Base-by-base conservation (phyloP, 2,797 vertebrate genomes). In the Scolopax bukidnonensis region DNA sequence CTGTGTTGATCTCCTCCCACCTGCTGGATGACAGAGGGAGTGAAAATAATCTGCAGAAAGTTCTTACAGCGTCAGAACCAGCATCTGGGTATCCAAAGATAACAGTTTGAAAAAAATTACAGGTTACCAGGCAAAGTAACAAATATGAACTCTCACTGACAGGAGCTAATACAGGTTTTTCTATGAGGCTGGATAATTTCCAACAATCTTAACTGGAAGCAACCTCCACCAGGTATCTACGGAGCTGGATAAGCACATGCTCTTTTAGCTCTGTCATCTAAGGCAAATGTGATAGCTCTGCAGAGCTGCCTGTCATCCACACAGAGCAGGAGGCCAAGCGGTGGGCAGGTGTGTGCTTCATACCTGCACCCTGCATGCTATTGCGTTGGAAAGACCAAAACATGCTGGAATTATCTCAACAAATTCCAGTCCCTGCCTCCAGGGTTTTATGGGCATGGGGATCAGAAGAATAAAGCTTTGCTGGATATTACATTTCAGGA, bases 1-100 rank as follows among this genome's bases (percentile, higher is more conserved):
- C 50, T n/a, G 32, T 77, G 71, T 78, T 87, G 53, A 74, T 92
- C 41, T 94, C 41, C 84, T 85, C 84, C 84, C 82, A 85, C 78
- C 68, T 96, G 78, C 87, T 92, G 90, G 84, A 91, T 87, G 45
- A 77, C 13, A 80, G 57, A 89, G 54, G 84, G 36, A 82, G 51
- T 89, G n/a, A 90, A 93, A 76, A 87, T n/a, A 65, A 51, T 41
- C 47, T 65, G 51, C 54, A 84, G 28, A 47, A 64, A 6, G 19
- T 13, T 57, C 45, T 60, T 18, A 8, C 17, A 68, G 28, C 2
- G 0, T 78, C 40, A 73, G 56, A 89, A 48, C 28, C 73, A 51
- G 5, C 64, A 79, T 33, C 50, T 90, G 51, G 13, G 9, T 80
- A 68, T 88, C 36, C 45, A 91, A 89, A 75, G 27, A 15, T 25